Conservation (phyloP, 2,113 vertebrate genomes). For the Cromileptes altivelis region DNA sequence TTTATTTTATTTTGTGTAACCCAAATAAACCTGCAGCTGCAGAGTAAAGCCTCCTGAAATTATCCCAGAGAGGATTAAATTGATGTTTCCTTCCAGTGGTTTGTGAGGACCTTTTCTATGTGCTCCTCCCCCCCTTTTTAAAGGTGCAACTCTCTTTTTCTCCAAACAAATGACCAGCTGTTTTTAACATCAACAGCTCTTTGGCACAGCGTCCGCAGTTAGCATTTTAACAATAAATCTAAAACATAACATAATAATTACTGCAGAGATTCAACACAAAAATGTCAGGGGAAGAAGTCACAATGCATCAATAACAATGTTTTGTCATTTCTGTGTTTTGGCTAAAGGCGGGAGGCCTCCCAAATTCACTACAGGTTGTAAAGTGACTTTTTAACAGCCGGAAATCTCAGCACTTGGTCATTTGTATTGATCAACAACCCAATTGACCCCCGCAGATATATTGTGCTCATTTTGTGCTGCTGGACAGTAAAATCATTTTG, state of each 20-base stretch:
- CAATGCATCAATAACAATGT: background rate
- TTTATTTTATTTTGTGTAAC: constrained; percentile 41
- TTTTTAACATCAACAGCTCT: constrained; percentile 1
- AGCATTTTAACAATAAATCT: background rate
- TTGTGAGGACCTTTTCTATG: constrained; percentile 1
- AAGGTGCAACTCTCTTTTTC: background rate
- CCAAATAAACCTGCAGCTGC: constrained; percentile 48
- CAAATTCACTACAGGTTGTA: background rate
- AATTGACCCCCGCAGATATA: background rate
- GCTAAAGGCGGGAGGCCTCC: background rate
- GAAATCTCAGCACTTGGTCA: constrained; percentile 10
- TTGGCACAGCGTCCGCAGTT: background rate
- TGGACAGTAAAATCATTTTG: constrained; percentile 21
- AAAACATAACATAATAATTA: constrained; percentile 1
- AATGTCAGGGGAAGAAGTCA: background rate
- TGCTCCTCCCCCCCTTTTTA: background rate
- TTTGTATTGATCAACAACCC: constrained; percentile 40
- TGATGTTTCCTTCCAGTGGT: constrained; percentile 32
- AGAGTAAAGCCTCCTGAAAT: constrained; percentile 43
- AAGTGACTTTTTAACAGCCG: constrained; percentile 13
- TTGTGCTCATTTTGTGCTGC: constrained; percentile 15
- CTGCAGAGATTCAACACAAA: constrained; percentile 1
- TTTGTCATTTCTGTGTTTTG: background rate
- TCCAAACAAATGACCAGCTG: constrained; percentile 13
- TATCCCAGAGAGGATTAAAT: constrained; percentile 42